These are phyloP conservation scores for Yponomeuta sedellus DNA, from an alignment of 2,888 invertebrate species.

Conservation along the genomic window DNA sequence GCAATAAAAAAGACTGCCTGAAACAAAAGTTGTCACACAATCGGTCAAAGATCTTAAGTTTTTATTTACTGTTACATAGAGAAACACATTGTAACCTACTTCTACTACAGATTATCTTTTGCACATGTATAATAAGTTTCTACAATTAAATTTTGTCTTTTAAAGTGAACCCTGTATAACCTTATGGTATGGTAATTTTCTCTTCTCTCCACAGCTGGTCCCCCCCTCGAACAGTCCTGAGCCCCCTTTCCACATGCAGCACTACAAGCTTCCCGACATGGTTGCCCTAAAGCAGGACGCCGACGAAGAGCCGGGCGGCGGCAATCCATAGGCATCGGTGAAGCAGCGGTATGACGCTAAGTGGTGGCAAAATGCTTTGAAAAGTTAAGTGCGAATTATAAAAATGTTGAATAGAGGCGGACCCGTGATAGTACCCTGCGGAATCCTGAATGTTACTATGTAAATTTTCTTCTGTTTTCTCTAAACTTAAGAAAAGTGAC, in stretches of 20 bases:
- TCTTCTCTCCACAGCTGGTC: constrained; percentile 26
- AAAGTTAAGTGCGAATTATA: not conserved
- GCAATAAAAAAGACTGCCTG: too few species aligned
- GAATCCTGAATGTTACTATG: not conserved
- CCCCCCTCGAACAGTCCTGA: constrained; percentile 75
- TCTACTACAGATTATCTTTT: not conserved
- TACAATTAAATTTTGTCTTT: not conserved
- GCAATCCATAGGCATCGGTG: not conserved
- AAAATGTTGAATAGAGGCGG: not conserved
- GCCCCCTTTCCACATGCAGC: constrained; percentile 86
- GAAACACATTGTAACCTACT: too few species aligned
- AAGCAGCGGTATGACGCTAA: not conserved
- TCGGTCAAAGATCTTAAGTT: too few species aligned
- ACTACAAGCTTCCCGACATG: constrained; percentile 82
- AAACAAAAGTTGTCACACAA: too few species aligned
- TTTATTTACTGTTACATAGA: too few species aligned
- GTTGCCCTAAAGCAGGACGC: constrained; percentile 54
- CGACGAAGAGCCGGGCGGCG: constrained; percentile 10
- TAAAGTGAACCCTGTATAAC: not conserved
- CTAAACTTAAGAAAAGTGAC: too few species aligned
- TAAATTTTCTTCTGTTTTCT: too few species aligned
- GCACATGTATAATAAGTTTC: not conserved
- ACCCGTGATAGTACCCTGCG: not conserved
- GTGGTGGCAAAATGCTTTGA: not conserved
- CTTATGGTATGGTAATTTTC: not conserved